Conservation (phyloP, 2,113 vertebrate genomes). For the Rissa tridactyla region DNA sequence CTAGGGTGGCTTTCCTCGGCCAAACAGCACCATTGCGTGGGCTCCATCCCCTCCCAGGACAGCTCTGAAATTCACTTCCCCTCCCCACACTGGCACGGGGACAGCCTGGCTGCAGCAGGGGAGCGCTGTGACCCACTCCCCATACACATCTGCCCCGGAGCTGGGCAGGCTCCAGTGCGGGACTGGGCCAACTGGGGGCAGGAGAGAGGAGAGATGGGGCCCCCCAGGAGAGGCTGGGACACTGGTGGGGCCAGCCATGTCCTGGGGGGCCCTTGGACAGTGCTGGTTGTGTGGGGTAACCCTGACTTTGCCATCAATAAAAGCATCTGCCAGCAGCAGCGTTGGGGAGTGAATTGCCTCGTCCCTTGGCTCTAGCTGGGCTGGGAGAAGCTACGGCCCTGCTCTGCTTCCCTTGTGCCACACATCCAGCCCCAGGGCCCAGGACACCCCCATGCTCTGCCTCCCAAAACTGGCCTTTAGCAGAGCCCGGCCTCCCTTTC, state of each 20-base stretch:
- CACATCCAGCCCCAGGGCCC: rapidly evolving
- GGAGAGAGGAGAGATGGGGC: background rate
- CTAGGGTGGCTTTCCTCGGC: background rate
- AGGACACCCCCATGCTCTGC: background rate
- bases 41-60: background rate
- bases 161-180: background rate
- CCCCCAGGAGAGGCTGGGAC: rapidly evolving
- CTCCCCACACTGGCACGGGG: rapidly evolving
- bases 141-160: rapidly evolving
- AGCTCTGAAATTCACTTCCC: background rate
- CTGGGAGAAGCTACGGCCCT: background rate
- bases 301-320: background rate
- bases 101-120: rapidly evolving
- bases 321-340: background rate
- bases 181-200: background rate
- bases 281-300: no score
- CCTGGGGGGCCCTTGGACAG: rapidly evolving
- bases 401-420: background rate
- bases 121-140: rapidly evolving
- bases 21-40: rapidly evolving
- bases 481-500: rapidly evolving
- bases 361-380: rapidly evolving
- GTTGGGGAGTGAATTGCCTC: rapidly evolving
- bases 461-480: no score
- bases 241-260: background rate